Base-by-base conservation (phyloP, 2,888 invertebrate genomes). In the Tinea pellionella region DNA sequence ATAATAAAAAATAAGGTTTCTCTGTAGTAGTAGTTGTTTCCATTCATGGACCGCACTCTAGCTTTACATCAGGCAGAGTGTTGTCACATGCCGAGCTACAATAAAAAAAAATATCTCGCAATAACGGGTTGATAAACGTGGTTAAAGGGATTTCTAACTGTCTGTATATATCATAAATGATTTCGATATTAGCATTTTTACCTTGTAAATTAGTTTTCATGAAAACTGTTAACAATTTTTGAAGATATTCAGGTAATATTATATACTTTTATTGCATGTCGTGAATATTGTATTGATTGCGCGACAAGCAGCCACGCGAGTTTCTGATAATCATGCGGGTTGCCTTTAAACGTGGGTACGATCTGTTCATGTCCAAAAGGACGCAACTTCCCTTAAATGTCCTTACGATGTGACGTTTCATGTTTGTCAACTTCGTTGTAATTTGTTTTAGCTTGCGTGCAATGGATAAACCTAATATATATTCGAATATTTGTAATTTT, bases 231-330 rank as follows among this genome's bases (percentile, higher is more conserved):
- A 15, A 47, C 47, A 47, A 47, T 47, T 2, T 47, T 47, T 16
- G 15, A 47, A 47, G 47, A 15, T 47, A 47, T 53, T 53, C 24
- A 53, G 15, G 32, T 57, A 57, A 57, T 57, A n/a, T n/a, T n/a
- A 16, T 57, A 57, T 57, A 32, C 57, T 32, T 15, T 57, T 30
- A 57, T 57, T 57, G 57, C 57, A 57, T 57, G 57, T 32, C 57
- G 57, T 32, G 57, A 57, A 57, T 57, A 32, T 57, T 57, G 13
- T 57, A 57, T 57, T 57, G 57, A 57, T 57, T 57, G 32, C 32
- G 57, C 57, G 57, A 57, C 57, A 57, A 57, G 18, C 32, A n/a
- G 32, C 57, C 57, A 57, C 57, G 57, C 57, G 57, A 57, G 32
- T 57, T 57, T 30, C 12, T 57, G 57, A 57, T 32, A 32, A 57